phyloP scores from a whole-genome alignment of 2,888 invertebrate genomes.

The Sinopyrophorus schimmeli region DNA sequence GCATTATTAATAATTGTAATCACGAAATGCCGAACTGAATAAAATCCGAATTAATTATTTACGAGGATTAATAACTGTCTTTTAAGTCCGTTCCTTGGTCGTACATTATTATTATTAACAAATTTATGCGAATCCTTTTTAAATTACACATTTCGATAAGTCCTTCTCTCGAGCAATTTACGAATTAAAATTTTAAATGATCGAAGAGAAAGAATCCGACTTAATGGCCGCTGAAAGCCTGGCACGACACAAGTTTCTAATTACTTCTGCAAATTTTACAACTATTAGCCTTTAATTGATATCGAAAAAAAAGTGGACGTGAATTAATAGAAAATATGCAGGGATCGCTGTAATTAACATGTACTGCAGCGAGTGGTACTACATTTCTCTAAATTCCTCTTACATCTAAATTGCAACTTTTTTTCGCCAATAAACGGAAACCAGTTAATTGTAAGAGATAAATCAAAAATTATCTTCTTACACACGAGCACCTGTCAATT shows the following conservation, averaged over 20 bases:
- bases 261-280: too few relatives aligned
- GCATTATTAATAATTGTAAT: not conserved
- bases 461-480: conserved; percentile 16
- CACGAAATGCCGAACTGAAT: not conserved
- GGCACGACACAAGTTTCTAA: too few relatives aligned
- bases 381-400: conserved; percentile 1
- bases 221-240: too few relatives aligned
- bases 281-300: too few relatives aligned
- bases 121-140: conserved; percentile 26
- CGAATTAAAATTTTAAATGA: conserved; percentile 30
- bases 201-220: too few relatives aligned
- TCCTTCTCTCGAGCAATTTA: conserved; percentile 31
- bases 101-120: conserved; percentile 25
- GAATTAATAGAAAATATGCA: too few relatives aligned
- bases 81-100: conserved; percentile 11
- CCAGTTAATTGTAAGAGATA: conserved; percentile 15
- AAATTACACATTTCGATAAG: conserved; percentile 27
- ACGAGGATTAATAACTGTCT: conserved; percentile 9
- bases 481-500: conserved; percentile 20
- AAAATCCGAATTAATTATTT: not conserved
- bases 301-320: too few relatives aligned
- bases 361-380: not conserved
- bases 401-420: too few relatives aligned
- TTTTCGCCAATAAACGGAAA: conserved; percentile 23
- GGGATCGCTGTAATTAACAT: too few relatives aligned